Base-by-base conservation (phyloP, 2,888 invertebrate species). In the Eupithecia dodoneata region DNA sequence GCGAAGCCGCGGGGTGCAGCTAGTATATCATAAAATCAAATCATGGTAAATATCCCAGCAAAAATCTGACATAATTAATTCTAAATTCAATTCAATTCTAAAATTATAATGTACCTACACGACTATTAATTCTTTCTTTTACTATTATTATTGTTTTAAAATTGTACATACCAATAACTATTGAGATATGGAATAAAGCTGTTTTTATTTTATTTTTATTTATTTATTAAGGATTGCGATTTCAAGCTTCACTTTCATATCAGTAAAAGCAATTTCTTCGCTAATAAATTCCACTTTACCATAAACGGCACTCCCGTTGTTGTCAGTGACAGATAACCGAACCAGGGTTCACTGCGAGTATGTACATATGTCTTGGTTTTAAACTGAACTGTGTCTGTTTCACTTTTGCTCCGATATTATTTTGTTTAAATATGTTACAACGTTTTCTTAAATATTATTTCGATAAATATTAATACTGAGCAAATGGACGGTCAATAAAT, bases 211-310 rank as follows among this genome's bases (percentile, higher is more conserved):
- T n/a, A n/a, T n/a, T n/a, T n/a, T n/a, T n/a, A n/a, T n/a, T n/a
- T n/a, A n/a, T n/a, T n/a, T n/a, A n/a, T n/a, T 42, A 6, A 66
- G 6, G 5, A 30, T 66, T 41, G 42, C 18, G 42, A 15, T n/a
- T 76, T 74, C 67, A 67, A 76, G 65, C 73, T 71, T 75, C 65
- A 67, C 69, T 73, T 74, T 59, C 75, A 79, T 81, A 81, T 81
- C 78, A 76, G 47, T 69, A 63, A 74, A 52, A 80, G 81, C 78
- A 81, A 81, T 81, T 80, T 81, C 80, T 82, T 74, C 74, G 76
- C 71, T 78, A 81, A 80, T 88, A 85, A 87, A 89, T 89, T 87
- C 87, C 85, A 86, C 87, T 84, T 87, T 88, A 89, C 88, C 81
- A 79, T 85, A 87, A 87, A 89, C 87, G 87, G 86, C 88, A 86